These are phyloP conservation scores for Homarus gammarus DNA, from an alignment of 2,888 invertebrate genomes.

Conservation along the genomic window DNA sequence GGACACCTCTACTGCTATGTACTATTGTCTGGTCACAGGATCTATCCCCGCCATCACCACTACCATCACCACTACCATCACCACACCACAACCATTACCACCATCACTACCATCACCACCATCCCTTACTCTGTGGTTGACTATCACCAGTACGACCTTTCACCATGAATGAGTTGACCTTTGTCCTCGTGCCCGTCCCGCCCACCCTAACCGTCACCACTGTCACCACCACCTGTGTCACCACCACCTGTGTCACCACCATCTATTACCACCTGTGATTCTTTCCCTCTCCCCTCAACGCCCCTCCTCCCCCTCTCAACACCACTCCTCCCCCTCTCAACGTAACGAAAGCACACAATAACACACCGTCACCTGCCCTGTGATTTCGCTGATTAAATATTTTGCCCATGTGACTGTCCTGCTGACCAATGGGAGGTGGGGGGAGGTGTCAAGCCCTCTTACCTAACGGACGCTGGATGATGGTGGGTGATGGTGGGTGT, in stretches of 20 bases:
- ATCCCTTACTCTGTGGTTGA: not conserved
- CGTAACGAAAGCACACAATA: too few relatives aligned
- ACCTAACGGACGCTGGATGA: too few relatives aligned
- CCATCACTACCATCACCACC: not conserved
- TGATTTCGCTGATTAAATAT: not conserved
- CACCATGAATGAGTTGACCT: too few relatives aligned
- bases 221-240: not conserved
- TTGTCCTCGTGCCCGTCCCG: too few relatives aligned
- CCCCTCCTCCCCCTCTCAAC: not conserved
- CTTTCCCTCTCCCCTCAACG: not conserved
- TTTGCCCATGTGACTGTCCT: not conserved
- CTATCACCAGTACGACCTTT: too few relatives aligned
- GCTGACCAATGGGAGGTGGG: not conserved
- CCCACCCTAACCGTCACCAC: not conserved
- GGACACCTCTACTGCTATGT: too few relatives aligned
- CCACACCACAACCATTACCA: constrained; percentile 20
- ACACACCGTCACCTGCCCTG: too few relatives aligned
- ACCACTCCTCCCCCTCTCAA: not conserved
- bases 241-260: not conserved
- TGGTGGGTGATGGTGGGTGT: not conserved
- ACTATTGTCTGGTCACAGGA: not conserved
- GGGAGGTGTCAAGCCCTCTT: not conserved
- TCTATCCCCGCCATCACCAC: not conserved
- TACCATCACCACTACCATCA: not conserved
- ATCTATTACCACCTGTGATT: not conserved